phyloP scores from a whole-genome alignment of 2,113 vertebrate species.

The Rhipidura dahli region DNA sequence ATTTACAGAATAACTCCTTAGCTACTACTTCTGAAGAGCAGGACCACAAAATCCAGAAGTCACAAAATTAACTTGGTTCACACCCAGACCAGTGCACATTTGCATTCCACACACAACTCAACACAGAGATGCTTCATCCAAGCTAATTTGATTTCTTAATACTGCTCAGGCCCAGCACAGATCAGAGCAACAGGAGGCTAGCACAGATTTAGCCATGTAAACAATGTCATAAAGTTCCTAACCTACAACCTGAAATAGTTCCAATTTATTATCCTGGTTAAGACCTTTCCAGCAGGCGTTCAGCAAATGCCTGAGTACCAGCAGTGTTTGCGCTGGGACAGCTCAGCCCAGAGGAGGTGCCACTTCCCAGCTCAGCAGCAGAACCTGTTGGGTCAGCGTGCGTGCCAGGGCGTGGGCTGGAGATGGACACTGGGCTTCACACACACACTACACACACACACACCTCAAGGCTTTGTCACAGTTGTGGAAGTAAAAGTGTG shows the following conservation, averaged over 20 bases:
- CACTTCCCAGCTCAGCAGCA: neutral
- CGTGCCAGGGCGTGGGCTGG: neutral
- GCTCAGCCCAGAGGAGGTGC: neutral
- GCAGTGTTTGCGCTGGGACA: neutral
- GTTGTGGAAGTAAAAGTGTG: neutral
- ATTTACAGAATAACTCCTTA: neutral
- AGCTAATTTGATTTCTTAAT: neutral
- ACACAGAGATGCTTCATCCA: neutral
- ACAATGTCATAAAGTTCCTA: neutral
- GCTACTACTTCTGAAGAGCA: neutral
- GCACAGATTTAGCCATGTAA: neutral
- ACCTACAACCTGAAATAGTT: neutral
- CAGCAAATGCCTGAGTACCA: neutral
- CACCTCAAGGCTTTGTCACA: neutral
- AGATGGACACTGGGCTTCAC: neutral
- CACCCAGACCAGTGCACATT: neutral
- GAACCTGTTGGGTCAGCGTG: neutral
- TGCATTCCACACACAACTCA: neutral
- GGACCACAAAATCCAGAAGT: constrained; percentile 1
- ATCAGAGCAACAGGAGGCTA: neutral
- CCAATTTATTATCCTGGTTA: neutral
- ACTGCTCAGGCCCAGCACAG: neutral
- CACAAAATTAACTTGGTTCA: neutral
- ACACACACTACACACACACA: neutral
- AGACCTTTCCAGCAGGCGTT: neutral